Evolutionary conservation across 2,888 invertebrate species (phyloP).

Genomic region (Melanotus villosus): DNA sequence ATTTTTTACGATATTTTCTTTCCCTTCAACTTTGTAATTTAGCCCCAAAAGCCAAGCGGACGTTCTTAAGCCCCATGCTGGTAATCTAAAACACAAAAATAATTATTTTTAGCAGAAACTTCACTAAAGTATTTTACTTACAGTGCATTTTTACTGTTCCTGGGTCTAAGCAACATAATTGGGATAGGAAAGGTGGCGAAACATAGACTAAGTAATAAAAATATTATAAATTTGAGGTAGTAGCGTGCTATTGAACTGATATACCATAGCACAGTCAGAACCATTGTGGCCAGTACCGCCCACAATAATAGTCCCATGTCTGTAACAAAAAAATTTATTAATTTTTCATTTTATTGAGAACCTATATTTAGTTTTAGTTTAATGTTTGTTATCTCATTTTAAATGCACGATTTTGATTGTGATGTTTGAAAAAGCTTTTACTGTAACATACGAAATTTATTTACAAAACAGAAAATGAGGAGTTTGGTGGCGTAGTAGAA

Average conservation of each 20-base stretch:
- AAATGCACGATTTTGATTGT: too few relatives aligned
- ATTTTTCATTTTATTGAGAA: background rate
- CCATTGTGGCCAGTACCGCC: slow-evolving; percentile 19
- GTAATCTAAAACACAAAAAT: slow-evolving; percentile 73
- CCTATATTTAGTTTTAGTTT: background rate
- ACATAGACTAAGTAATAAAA: slow-evolving; percentile 74
- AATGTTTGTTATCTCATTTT: too few relatives aligned
- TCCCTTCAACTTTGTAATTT: slow-evolving; percentile 80
- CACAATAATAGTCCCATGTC: slow-evolving; percentile 40
- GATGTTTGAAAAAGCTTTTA: background rate
- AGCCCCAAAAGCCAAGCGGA: slow-evolving; percentile 76
- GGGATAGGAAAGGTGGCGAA: slow-evolving; percentile 80
- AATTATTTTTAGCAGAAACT: background rate
- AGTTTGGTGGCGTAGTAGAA: too few relatives aligned
- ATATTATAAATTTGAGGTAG: slow-evolving; percentile 79
- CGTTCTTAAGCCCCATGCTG: slow-evolving; percentile 76
- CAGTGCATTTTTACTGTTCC: slow-evolving; percentile 84
- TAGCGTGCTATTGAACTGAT: slow-evolving; percentile 78
- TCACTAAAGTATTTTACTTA: slow-evolving; percentile 70
- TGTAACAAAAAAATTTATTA: slow-evolving; percentile 28
- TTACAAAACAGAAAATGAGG: too few relatives aligned
- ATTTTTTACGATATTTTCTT: slow-evolving; percentile 81
- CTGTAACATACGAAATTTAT: too few relatives aligned
- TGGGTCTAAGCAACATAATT: slow-evolving; percentile 81
- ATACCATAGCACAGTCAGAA: slow-evolving; percentile 64